A percentile compares a stretch with the other conserved stretches of the same genome.
Evolutionary conservation across 2,113 vertebrate genomes (phyloP).

Genomic region (Amblyopsis rosae): DNA sequence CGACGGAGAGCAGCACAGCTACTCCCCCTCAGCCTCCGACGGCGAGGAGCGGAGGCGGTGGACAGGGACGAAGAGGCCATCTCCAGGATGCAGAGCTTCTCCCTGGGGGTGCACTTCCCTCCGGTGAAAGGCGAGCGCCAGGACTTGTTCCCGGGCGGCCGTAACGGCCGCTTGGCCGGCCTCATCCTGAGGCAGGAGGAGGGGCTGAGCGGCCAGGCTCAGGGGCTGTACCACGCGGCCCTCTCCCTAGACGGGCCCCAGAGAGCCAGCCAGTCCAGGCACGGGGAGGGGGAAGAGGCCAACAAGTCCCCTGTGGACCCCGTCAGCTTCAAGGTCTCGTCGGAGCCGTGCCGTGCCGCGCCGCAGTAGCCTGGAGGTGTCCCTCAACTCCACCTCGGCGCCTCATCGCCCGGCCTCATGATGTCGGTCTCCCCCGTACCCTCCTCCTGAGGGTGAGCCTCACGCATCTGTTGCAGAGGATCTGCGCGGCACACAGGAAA

Average conservation of each 20-base stretch:
- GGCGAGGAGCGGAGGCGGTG: slow-evolving; percentile 78
- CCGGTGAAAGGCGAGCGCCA: slow-evolving; percentile 75
- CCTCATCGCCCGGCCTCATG: slow-evolving; percentile 89
- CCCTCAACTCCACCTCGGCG: slow-evolving; percentile 90
- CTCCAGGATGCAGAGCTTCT: slow-evolving; percentile 63
- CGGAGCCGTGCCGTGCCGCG: slow-evolving; percentile 79
- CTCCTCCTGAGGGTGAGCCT: slow-evolving; percentile 77
- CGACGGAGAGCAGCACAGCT: slow-evolving; percentile 80
- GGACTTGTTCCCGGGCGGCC: slow-evolving; percentile 37
- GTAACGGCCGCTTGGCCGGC: slow-evolving; percentile 42
- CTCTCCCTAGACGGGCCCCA: slow-evolving; percentile 63
- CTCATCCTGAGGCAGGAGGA: slow-evolving; percentile 70
- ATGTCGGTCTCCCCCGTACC: slow-evolving; percentile 89
- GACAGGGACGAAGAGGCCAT: slow-evolving; percentile 66
- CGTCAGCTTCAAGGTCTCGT: slow-evolving; percentile 85
- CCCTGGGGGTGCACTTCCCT: slow-evolving; percentile 52
- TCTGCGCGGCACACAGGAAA: slow-evolving; percentile 30
- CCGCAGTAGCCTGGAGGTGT: slow-evolving; percentile 88
- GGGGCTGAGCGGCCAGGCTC: slow-evolving; percentile 54
- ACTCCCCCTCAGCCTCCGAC: slow-evolving; percentile 78
- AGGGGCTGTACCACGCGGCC: slow-evolving; percentile 44
- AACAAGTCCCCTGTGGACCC: slow-evolving; percentile 79
- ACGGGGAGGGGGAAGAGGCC: slow-evolving; percentile 68
- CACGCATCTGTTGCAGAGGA: slow-evolving; percentile 28
- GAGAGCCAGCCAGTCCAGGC: slow-evolving; percentile 57